Evolutionary conservation across 23 tunicate genomes (phyloP), one percentile per base, ranked within the genome.

Genomic region (Trididemnum clinides): DNA sequence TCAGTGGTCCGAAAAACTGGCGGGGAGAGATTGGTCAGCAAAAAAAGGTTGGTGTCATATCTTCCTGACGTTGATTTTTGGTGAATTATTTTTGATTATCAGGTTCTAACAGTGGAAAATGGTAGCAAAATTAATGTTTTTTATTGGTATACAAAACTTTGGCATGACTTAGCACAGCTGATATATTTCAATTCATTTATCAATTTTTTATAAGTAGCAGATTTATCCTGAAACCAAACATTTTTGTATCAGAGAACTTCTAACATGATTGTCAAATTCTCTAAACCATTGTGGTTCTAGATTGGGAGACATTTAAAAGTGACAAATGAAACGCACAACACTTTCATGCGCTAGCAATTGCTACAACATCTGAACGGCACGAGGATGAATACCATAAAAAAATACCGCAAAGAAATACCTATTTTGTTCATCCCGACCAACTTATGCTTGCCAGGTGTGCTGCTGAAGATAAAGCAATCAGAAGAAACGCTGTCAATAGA

Each of bases 151-250:
- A 59, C 69, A 59, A 59, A 26, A 22, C 26, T 59, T 59, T 59
- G 69, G 21, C 69, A 27, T 69, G 28, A 7, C 76, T 69, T 35
- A 32, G 36, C 30, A 35, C 30, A 27, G 21, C 37, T 21, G 30
- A 27, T 27, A 37, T 37, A 27, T 69, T 6, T 10, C 30, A 27
- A 69, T 5, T 21, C 21, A 69, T 69, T 69, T 69, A 30, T 30
- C 37, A 69, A 18, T 31, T 69, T 5, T 69, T 35, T 32, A 27
- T 59, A 26, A 12, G 28, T 69, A 29, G 30, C 7, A 69, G 76
- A 69, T 69, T 59, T 59, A 69, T 69, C 76, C 36, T 69, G 76
- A n/a, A 21, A 69, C 38, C 76, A 69, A 69, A 29, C n/a, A 69
- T 27, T 69, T 27, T 69, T 32, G 30, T 37, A 27, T 69, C 38